Evolutionary conservation across 2,888 invertebrate genomes (phyloP).

Genomic region (Catocala fraxini): DNA sequence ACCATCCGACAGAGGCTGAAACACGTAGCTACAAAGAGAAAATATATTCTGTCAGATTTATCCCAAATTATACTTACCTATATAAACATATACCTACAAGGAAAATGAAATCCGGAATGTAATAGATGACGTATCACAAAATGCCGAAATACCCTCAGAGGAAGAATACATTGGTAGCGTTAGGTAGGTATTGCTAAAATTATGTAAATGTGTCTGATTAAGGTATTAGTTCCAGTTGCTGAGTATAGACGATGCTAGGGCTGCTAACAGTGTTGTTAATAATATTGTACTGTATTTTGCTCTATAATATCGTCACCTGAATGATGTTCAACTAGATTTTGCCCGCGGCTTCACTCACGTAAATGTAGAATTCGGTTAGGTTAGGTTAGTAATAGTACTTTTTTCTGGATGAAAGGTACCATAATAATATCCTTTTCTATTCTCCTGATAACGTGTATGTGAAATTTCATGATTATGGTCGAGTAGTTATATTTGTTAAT

Average conservation of each 20-base stretch:
- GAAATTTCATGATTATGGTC: too few species aligned
- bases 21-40: not conserved
- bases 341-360: too few species aligned
- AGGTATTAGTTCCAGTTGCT: constrained; percentile 19
- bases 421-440: too few species aligned
- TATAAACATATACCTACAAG: not conserved
- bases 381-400: too few species aligned
- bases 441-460: too few species aligned
- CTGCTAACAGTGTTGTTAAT: too few species aligned
- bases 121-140: constrained; percentile 11
- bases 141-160: not conserved
- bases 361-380: too few species aligned
- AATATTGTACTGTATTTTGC: too few species aligned
- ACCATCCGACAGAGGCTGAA: not conserved
- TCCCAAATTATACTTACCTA: not conserved
- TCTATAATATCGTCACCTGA: too few species aligned
- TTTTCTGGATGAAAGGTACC: too few species aligned
- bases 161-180: not conserved
- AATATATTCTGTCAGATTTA: not conserved
- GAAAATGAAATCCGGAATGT: constrained; percentile 14
- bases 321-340: too few species aligned
- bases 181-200: constrained; percentile 10
- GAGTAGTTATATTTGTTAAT: too few species aligned
- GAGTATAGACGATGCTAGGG: constrained; percentile 9
- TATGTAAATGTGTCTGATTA: constrained; percentile 23